Base-by-base conservation (phyloP, 2,888 invertebrate genomes). In the Atrina japonica region DNA sequence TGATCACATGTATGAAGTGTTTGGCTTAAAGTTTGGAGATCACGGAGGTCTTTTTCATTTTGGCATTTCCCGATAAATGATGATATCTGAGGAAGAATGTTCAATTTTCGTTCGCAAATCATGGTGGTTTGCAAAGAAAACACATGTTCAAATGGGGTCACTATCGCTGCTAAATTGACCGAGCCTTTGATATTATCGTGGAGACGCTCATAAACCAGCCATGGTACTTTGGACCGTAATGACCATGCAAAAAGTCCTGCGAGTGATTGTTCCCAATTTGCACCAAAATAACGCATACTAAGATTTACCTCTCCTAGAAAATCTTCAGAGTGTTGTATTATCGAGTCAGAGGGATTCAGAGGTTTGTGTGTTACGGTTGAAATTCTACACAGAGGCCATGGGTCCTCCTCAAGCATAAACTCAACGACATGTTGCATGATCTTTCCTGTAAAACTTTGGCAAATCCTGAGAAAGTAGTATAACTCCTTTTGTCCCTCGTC, bases 331-430 rank as follows among this genome's bases (percentile, higher is more conserved):
- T 74, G 70, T 0, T 68, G 63, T 1, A 74, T 55, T 5, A 76
- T 58, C 9, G 76, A 70, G 7, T 64, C 43, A 2, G 75, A 79
- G n/a, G 71, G 72, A 43, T 70, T 70, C 16, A 74, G 49, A 9
- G 76, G 76, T 14, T 52, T 23, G 66, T 76, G 80, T 49, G 77
- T 75, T 18, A 80, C 71, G 0, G 82, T 75, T 9, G 80, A 73
- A 16, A 82, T 75, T 55, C 76, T 75, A 58, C 80, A 80, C 59
- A 80, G 58, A 0, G 82, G 82, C 82, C 82, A 82, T 7, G 82
- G 82, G 35, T 82, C 82, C 30, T 82, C 82, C 50, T 82, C 82
- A 16, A 82, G 49, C 78, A 82, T 82, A 30, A 82, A 80, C 59
- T 82, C 82, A 3, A 80, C 82, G 49, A 78, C 78, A 30, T 82